phyloP scores from a whole-genome alignment of 2,888 invertebrate genomes.

The Epinotia brunnichana region DNA sequence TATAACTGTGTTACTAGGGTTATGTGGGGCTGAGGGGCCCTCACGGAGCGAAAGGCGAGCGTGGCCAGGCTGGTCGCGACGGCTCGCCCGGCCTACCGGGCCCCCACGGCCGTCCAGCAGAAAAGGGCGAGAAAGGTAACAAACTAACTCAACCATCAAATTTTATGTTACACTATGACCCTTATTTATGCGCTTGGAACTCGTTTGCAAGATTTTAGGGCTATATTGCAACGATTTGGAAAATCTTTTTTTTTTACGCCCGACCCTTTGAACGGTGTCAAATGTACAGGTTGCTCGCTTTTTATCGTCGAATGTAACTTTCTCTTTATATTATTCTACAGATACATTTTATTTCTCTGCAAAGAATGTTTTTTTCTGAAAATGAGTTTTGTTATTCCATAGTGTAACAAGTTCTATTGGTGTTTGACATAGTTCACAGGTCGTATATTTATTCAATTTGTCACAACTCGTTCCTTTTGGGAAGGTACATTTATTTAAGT shows the following conservation, averaged over 20 bases:
- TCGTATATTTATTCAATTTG: conserved; percentile 42
- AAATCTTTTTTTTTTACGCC: conserved; percentile 75
- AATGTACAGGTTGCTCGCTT: conserved; percentile 59
- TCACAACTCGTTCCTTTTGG: conserved; percentile 24
- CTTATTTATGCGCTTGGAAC: conserved; percentile 76
- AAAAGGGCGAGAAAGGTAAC: conserved; percentile 90
- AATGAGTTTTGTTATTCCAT: conserved; percentile 43
- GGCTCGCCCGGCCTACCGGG: conserved; percentile 86
- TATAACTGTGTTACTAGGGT: conserved; percentile 77
- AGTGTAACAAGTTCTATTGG: conserved; percentile 35
- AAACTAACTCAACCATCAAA: conserved; percentile 80
- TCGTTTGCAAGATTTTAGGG: conserved; percentile 77
- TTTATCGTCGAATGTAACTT: conserved; percentile 62
- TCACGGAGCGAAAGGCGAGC: conserved; percentile 87
- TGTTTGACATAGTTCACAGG: conserved; percentile 37
- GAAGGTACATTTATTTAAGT: conserved; percentile 15
- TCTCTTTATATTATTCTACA: conserved; percentile 34
- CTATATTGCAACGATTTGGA: conserved; percentile 77
- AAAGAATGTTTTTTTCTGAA: conserved; percentile 42
- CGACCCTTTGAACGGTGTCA: conserved; percentile 65
- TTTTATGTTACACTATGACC: conserved; percentile 80
- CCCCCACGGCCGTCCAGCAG: conserved; percentile 85
- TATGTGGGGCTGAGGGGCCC: conserved; percentile 82
- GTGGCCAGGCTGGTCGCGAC: conserved; percentile 86
- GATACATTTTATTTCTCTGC: conserved; percentile 60